phyloP scores from a whole-genome alignment of 2,797 vertebrate genomes.

The Saxicola maurus region DNA sequence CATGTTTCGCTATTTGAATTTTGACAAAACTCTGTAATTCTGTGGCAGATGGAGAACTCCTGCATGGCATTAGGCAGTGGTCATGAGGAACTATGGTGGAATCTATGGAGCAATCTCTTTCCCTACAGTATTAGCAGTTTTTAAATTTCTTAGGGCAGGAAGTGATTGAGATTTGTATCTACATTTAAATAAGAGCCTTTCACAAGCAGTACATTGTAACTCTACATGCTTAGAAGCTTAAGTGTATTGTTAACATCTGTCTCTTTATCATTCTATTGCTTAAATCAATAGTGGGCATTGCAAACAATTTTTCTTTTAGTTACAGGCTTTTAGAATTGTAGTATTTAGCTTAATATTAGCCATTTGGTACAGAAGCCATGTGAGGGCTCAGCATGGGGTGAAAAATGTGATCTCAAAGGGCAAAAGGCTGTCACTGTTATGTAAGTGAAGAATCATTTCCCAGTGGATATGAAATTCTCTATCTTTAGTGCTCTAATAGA shows the following conservation, averaged over 20 bases:
- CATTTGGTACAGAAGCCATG: constrained; percentile 54
- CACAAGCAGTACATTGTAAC: constrained; percentile 58
- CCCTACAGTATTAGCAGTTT: constrained; percentile 7
- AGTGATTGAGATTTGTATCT: constrained; percentile 10
- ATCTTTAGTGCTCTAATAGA: constrained; percentile 69
- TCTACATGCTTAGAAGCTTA: constrained; percentile 42
- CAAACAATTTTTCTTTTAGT: constrained; percentile 35
- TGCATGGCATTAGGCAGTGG: constrained; percentile 22
- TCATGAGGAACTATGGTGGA: neutral
- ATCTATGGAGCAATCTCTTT: constrained; percentile 5
- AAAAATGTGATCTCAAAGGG: constrained; percentile 63
- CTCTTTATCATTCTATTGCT: constrained; percentile 60
- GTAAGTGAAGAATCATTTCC: constrained; percentile 58
- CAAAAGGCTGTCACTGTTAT: constrained; percentile 62
- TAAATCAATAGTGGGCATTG: constrained; percentile 38
- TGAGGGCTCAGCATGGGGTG: constrained; percentile 40
- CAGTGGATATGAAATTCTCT: constrained; percentile 57
- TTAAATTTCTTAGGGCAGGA: constrained; percentile 28
- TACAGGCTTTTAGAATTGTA: constrained; percentile 25
- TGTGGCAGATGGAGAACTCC: constrained; percentile 15
- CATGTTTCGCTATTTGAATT: constrained; percentile 52
- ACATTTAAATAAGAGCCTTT: constrained; percentile 61
- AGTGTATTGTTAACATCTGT: constrained; percentile 65
- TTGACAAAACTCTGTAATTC: constrained; percentile 59
- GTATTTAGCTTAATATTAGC: constrained; percentile 42